Evolutionary conservation across 1,140 invertebrate genomes (phyloP), one percentile per base, ranked within the genome.

Genomic region (Bursaphelenchus mucronatus): DNA sequence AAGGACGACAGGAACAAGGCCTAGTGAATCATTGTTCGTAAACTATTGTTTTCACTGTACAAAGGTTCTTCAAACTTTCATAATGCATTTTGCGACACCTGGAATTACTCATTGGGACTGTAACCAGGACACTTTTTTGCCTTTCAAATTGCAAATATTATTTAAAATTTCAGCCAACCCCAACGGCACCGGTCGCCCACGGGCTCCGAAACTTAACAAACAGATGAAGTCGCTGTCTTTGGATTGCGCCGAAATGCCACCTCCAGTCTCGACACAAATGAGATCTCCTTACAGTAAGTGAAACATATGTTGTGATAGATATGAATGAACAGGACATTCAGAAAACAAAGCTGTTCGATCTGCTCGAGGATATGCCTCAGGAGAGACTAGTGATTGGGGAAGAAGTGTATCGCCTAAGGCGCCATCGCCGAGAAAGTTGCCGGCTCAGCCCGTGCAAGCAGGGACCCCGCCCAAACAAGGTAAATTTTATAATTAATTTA

Each of bases 151-250:
- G 5, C 1, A 30, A 30, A 30, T 30, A 30, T 30, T 30, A 30
- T 30, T 30, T 30, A 30, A 30, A 30, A 30, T 30, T 30, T 30
- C 30, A 30, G 30, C 30, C 30, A 30, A 30, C 30, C 30, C 30
- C 30, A 30, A 7, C 41, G 53, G n/a, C 53, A n/a, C 19, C 4
- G 59, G 64, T 6, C 65, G 77, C 30, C 69, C 59, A 45, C 64
- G 79, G 51, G 69, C 78, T 10, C 78, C 78, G 7, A 81, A 81
- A 46, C 68, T 80, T 54, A 63, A 70, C 11, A 78, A 80, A 62
- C 78, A 81, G 63, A 80, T 80, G 78, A 80, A 80, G 56, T 79
- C 76, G 8, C 62, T 80, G 5, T 81, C 79, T 7, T 53, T 80
- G 44, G 78, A 80, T 59, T 80, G 78, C 61, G 76, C 78, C 11